Percentiles rank a stretch among this genome's conserved stretches.
phyloP scores from a whole-genome alignment of 2,113 vertebrate genomes.

The Otocyon megalotis region DNA sequence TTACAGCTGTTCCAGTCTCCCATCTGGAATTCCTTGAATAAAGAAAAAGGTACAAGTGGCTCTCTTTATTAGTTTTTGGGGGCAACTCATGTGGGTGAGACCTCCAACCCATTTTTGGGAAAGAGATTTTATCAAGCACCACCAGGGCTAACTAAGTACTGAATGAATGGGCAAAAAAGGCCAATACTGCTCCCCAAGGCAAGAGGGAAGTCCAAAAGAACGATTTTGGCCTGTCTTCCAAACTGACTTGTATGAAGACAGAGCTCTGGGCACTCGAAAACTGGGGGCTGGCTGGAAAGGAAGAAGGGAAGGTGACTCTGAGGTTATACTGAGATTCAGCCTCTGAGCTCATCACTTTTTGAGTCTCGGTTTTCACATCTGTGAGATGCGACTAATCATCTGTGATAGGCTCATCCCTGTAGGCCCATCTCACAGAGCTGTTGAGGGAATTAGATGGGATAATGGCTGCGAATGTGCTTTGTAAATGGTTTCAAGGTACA shows the following conservation, averaged over 20 bases:
- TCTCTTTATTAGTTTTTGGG: background rate
- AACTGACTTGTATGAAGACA: background rate
- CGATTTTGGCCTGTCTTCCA: conserved; percentile 3
- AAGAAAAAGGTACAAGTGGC: conserved; percentile 24
- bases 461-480: conserved; percentile 35
- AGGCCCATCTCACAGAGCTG: conserved; percentile 18
- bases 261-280: background rate
- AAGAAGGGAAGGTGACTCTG: background rate
- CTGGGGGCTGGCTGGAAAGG: background rate
- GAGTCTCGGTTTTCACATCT: conserved; percentile 47
- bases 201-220: background rate
- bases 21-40: conserved; percentile 21
- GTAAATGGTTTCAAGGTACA: conserved; percentile 25
- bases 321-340: background rate
- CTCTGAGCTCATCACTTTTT: background rate
- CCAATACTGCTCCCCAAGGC: background rate
- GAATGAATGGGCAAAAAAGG: background rate
- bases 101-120: conserved; percentile 1
- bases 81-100: background rate
- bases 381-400: conserved; percentile 16
- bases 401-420: conserved; percentile 6
- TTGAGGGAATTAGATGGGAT: conserved; percentile 32
- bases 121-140: conserved; percentile 40
- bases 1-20: conserved; percentile 4
- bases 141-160: background rate